Percentiles rank a stretch among this genome's conserved stretches.
Evolutionary conservation across 2,797 vertebrate species (phyloP).

Genomic region (Chelon labrosus): DNA sequence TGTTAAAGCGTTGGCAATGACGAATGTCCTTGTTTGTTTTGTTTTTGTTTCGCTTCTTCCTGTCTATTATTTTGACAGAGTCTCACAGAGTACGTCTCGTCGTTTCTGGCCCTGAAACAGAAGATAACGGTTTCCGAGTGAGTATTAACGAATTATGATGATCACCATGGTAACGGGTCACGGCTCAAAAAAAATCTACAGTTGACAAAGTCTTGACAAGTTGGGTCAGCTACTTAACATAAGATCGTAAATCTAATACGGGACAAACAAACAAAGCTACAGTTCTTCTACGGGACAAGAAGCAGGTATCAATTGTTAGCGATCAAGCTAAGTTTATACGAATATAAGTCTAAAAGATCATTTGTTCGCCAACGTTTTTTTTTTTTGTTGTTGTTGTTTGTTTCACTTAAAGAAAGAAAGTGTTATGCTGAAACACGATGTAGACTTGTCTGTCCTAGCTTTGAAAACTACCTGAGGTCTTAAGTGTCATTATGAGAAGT

Average conservation of each 20-base stretch:
- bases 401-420: too few relatives aligned
- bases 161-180: background rate
- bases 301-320: background rate
- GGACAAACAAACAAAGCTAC: background rate
- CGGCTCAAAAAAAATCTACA: background rate
- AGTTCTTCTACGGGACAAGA: background rate
- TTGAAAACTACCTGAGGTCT: too few relatives aligned
- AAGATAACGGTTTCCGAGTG: slow-evolving; percentile 94
- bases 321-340: background rate
- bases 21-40: background rate
- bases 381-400: too few relatives aligned
- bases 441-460: too few relatives aligned
- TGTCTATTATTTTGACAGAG: slow-evolving; percentile 81
- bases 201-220: background rate
- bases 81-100: slow-evolving; percentile 93
- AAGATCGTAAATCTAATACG: too few relatives aligned
- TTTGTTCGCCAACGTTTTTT: too few relatives aligned
- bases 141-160: slow-evolving; percentile 74
- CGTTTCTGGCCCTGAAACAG: slow-evolving; percentile 93
- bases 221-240: too few relatives aligned
- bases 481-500: too few relatives aligned
- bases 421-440: background rate
- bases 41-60: background rate
- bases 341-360: too few relatives aligned
- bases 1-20: background rate